Evolutionary conservation across 2,797 vertebrate species (phyloP).

Genomic region (Antennarius maculatus): DNA sequence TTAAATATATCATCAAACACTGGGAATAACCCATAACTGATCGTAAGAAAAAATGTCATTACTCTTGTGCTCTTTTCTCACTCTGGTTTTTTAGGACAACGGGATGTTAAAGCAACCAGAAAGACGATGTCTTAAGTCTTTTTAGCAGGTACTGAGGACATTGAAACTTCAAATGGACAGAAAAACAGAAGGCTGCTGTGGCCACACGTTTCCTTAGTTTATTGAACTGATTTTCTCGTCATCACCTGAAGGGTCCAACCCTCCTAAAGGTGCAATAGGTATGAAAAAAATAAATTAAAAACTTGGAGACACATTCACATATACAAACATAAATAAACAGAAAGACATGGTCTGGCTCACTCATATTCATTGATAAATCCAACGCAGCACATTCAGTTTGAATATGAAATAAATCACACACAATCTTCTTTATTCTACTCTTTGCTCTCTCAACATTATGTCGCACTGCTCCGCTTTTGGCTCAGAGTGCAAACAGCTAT

Average conservation of each 20-base stretch:
- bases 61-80: slow-evolving; percentile 43
- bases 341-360: slow-evolving; percentile 34
- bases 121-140: slow-evolving; percentile 74
- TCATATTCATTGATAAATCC: slow-evolving; percentile 18
- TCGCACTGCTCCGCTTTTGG: slow-evolving; percentile 42
- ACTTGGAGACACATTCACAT: slow-evolving; percentile 5
- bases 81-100: slow-evolving; percentile 21
- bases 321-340: slow-evolving; percentile 29
- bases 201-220: not conserved
- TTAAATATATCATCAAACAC: slow-evolving; percentile 1
- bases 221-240: too few species aligned
- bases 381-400: slow-evolving; percentile 26
- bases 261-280: too few species aligned
- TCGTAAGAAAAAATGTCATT: slow-evolving; percentile 42
- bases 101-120: slow-evolving; percentile 70
- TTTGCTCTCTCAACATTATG: slow-evolving; percentile 52
- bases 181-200: slow-evolving; percentile 75
- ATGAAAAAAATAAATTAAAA: too few species aligned
- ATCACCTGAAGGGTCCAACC: too few species aligned
- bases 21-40: slow-evolving; percentile 21
- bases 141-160: slow-evolving; percentile 70
- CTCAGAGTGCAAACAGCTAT: slow-evolving; percentile 68
- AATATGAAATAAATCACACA: slow-evolving; percentile 28
- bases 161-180: slow-evolving; percentile 79
- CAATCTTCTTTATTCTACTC: slow-evolving; percentile 29